These are phyloP conservation scores for Cuculus canorus DNA, from an alignment of 2,797 vertebrate species.

Conservation along the genomic window DNA sequence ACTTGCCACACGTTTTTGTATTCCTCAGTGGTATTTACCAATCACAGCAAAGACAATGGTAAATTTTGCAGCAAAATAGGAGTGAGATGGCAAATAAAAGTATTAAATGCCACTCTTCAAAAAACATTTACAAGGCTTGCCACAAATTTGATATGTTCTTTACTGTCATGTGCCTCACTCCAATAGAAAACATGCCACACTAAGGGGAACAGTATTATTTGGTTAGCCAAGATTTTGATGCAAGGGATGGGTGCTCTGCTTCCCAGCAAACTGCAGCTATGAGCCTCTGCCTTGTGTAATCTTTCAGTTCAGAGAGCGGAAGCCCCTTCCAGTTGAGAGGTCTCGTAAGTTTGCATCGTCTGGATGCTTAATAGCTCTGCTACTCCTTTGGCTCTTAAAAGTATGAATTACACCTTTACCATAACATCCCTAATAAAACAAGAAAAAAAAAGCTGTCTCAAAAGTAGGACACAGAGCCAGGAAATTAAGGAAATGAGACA, in stretches of 20 bases:
- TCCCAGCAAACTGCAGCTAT: background rate
- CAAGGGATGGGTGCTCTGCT: background rate
- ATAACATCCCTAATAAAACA: background rate
- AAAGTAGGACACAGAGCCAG: constrained; percentile 28
- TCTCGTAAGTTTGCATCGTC: background rate
- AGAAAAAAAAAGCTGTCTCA: constrained; percentile 15
- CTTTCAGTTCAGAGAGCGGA: background rate
- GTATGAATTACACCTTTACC: background rate
- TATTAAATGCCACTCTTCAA: background rate
- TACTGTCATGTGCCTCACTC: background rate
- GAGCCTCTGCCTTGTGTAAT: background rate
- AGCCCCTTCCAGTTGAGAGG: background rate
- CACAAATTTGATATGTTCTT: background rate
- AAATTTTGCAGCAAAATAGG: background rate
- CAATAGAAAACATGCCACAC: background rate
- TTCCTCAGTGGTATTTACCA: background rate
- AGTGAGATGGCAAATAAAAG: background rate
- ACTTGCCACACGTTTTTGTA: background rate
- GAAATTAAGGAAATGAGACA: constrained; percentile 49
- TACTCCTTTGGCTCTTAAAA: constrained; percentile 26
- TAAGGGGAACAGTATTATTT: background rate
- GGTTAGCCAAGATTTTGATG: background rate
- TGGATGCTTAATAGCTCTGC: background rate
- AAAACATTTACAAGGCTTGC: background rate
- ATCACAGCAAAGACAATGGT: background rate